Evolutionary conservation across 2,888 invertebrate species (phyloP).

Genomic region (Biston betularia): DNA sequence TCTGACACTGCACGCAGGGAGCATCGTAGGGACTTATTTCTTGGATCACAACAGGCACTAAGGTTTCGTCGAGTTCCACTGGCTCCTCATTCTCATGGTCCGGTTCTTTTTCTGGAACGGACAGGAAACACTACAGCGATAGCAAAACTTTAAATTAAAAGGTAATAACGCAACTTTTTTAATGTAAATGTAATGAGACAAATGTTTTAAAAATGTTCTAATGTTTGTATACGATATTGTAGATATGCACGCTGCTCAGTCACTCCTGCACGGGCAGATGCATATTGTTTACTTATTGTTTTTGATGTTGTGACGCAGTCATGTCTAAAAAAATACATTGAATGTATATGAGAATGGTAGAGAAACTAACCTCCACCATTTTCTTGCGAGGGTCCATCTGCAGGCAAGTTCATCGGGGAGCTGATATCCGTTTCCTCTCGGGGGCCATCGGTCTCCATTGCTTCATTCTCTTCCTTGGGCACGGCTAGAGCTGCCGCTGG

Average conservation of each 20-base stretch:
- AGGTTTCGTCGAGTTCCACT: constrained; percentile 65
- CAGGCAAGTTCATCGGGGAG: constrained; percentile 47
- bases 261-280: too few relatives aligned
- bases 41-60: constrained; percentile 69
- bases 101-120: constrained; percentile 77
- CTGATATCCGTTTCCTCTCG: constrained; percentile 41
- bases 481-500: constrained; percentile 57
- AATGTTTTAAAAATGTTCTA: too few relatives aligned
- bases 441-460: constrained; percentile 48
- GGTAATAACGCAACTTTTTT: too few relatives aligned
- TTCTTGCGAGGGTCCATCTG: constrained; percentile 62
- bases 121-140: constrained; percentile 3
- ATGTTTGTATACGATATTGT: too few relatives aligned
- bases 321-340: not conserved
- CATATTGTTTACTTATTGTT: too few relatives aligned
- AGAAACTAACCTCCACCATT: constrained; percentile 61
- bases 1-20: constrained; percentile 79
- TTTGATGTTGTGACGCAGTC: not conserved
- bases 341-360: not conserved
- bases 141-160: too few relatives aligned
- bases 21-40: constrained; percentile 69
- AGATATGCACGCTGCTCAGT: too few relatives aligned
- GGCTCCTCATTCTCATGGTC: constrained; percentile 82
- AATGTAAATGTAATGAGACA: too few relatives aligned
- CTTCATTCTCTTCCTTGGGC: constrained; percentile 62